Evolutionary conservation across 2,797 vertebrate species (phyloP), one percentile per base, ranked within the genome.

Genomic region (Notolepis coatsorum): DNA sequence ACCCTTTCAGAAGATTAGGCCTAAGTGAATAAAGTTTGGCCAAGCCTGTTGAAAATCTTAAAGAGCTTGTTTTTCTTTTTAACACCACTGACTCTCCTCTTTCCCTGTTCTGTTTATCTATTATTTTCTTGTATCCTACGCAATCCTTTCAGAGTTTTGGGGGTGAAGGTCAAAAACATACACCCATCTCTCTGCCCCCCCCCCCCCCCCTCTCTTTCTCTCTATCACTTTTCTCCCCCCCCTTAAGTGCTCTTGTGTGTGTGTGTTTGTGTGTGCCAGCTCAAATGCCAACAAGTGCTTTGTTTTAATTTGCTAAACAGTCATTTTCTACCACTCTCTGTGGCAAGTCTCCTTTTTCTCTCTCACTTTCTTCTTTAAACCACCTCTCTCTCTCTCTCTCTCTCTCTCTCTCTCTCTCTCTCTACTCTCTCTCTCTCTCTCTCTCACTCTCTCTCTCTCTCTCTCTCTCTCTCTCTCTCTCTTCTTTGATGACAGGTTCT

Each of bases 301-400:
- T 82, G 82, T 88, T 90, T 88, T 84, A 71, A 88, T 90, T 90
- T 80, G 82, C 79, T 80, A 73, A 85, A 74, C 52, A 69, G 72
- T 77, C 39, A 70, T 77, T 83, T n/a, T 70, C 63, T 42, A 54
- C 60, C 55, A 69, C 59, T 64, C 18, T 20, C 17, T 48, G 54
- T 8, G 4, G 1, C 9, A n/a, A n/a, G 53, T 24, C 38, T 39
- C 39, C 38, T 8, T n/a, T n/a, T n/a, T n/a, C n/a, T n/a, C n/a
- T n/a, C n/a, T n/a, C n/a, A n/a, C n/a, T n/a, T n/a, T n/a, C n/a
- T n/a, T n/a, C n/a, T n/a, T n/a, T n/a, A n/a, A n/a, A n/a, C n/a
- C n/a, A n/a, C n/a, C n/a, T n/a, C n/a, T n/a, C n/a, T n/a, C n/a
- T n/a, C n/a, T n/a, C n/a, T n/a, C n/a, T n/a, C n/a, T n/a, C n/a